Evolutionary conservation across 1,140 invertebrate species (phyloP).

Genomic region (Bombus confusus): DNA sequence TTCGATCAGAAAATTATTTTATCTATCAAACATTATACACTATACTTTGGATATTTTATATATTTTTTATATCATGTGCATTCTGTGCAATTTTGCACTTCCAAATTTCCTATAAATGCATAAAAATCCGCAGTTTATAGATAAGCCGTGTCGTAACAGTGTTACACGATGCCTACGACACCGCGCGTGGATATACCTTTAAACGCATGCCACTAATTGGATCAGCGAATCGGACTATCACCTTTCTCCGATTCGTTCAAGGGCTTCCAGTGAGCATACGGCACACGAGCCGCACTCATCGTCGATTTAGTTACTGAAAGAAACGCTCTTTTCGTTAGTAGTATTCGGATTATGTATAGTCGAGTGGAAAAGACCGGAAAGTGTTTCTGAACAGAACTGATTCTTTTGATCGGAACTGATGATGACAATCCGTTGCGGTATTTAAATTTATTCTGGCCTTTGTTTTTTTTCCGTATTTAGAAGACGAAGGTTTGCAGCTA

Average conservation of each 20-base stretch:
- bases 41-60: too few relatives aligned
- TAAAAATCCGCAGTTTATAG: slow-evolving; percentile 34
- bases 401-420: neutral
- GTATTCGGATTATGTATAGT: neutral
- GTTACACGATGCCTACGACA: neutral
- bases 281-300: neutral
- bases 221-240: slow-evolving; percentile 26
- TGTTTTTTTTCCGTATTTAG: neutral
- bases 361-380: neutral
- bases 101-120: neutral
- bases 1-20: too few relatives aligned
- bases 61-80: too few relatives aligned
- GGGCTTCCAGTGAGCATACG: slow-evolving; percentile 27
- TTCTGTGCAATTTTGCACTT: too few relatives aligned
- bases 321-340: neutral
- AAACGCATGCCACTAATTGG: slow-evolving; percentile 48
- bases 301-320: neutral
- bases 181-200: slow-evolving; percentile 15
- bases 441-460: neutral
- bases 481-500: neutral
- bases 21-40: too few relatives aligned
- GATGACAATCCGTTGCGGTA: neutral
- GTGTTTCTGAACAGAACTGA: too few relatives aligned
- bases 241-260: slow-evolving; percentile 19
- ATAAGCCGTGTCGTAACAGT: slow-evolving; percentile 43